Percentiles rank a stretch among this genome's conserved stretches.
phyloP scores from a whole-genome alignment of 2,888 invertebrate species.

The Loripinus fragilis region DNA sequence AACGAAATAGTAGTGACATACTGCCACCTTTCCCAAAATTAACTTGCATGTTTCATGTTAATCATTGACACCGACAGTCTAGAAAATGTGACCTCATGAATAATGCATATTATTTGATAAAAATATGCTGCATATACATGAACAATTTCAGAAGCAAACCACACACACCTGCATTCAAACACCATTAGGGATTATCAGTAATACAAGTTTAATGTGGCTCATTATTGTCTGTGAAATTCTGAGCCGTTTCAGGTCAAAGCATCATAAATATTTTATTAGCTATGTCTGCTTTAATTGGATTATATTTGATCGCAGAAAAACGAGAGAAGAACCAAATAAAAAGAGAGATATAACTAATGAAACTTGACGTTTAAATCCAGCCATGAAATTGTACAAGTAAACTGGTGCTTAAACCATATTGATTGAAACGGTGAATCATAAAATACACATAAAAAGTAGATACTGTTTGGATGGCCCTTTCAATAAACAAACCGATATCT shows the following conservation, averaged over 20 bases:
- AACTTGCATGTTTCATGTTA: too few species aligned
- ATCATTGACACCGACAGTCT: too few species aligned
- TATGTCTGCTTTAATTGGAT: conserved; percentile 55
- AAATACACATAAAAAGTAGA: conserved; percentile 22
- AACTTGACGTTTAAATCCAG: conserved; percentile 23
- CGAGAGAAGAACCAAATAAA: conserved; percentile 10
- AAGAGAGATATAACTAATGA: conserved; percentile 22
- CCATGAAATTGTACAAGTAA: conserved; percentile 25
- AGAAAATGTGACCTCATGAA: too few species aligned
- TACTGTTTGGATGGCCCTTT: conserved; percentile 2
- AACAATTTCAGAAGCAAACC: too few species aligned
- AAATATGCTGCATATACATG: too few species aligned
- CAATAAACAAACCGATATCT: conserved; percentile 2
- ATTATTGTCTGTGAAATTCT: background rate
- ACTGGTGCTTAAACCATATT: conserved; percentile 14
- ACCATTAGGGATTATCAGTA: background rate
- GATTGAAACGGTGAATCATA: conserved; percentile 20
- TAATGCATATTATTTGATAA: too few species aligned
- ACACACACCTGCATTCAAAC: too few species aligned
- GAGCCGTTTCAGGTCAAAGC: conserved; percentile 34
- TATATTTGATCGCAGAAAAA: conserved; percentile 20
- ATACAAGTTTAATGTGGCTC: background rate
- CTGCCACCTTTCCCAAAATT: too few species aligned
- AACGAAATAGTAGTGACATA: too few species aligned
- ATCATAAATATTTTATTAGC: conserved; percentile 60